Evolutionary conservation across 2,113 vertebrate species (phyloP).

Genomic region (Cyprinodon variegatus): DNA sequence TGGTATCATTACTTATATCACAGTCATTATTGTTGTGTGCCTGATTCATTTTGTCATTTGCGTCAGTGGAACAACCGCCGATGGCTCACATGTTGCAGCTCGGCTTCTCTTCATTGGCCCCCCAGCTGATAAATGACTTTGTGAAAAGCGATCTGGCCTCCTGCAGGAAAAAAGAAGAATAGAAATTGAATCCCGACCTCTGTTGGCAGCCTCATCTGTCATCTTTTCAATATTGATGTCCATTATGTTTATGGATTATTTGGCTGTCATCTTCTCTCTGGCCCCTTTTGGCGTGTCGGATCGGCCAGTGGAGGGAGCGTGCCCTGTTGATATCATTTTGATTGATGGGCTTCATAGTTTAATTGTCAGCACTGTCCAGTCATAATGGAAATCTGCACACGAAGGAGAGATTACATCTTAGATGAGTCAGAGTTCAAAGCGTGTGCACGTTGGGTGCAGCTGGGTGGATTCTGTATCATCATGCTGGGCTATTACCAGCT

Average conservation of each 20-base stretch:
- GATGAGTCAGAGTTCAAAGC: constrained; percentile 46
- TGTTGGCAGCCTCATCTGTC: constrained; percentile 71
- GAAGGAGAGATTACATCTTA: constrained; percentile 44
- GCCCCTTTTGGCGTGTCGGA: constrained; percentile 52
- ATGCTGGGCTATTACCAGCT: constrained; percentile 59
- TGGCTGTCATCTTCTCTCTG: constrained; percentile 55
- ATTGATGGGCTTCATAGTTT: constrained; percentile 68
- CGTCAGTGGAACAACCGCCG: constrained; percentile 59
- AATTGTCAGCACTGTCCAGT: constrained; percentile 65
- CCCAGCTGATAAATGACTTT: constrained; percentile 66
- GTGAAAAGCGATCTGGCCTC: constrained; percentile 62
- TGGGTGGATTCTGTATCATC: constrained; percentile 56
- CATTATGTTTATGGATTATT: constrained; percentile 75
- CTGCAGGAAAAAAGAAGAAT: constrained; percentile 51
- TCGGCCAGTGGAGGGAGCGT: constrained; percentile 61
- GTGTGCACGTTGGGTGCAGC: constrained; percentile 5
- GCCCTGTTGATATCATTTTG: constrained; percentile 64
- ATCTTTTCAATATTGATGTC: constrained; percentile 77
- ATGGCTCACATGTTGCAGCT: constrained; percentile 61
- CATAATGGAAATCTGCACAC: constrained; percentile 52
- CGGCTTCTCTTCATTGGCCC: constrained; percentile 57
- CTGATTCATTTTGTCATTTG: constrained; percentile 68
- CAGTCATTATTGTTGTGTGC: constrained; percentile 45
- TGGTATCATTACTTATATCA: constrained; percentile 58
- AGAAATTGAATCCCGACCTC: constrained; percentile 73